A percentile compares a stretch with the other conserved stretches of the same genome.
These are phyloP conservation scores for Metopolophium dirhodum DNA, from an alignment of 1,140 invertebrate genomes.

Conservation along the genomic window DNA sequence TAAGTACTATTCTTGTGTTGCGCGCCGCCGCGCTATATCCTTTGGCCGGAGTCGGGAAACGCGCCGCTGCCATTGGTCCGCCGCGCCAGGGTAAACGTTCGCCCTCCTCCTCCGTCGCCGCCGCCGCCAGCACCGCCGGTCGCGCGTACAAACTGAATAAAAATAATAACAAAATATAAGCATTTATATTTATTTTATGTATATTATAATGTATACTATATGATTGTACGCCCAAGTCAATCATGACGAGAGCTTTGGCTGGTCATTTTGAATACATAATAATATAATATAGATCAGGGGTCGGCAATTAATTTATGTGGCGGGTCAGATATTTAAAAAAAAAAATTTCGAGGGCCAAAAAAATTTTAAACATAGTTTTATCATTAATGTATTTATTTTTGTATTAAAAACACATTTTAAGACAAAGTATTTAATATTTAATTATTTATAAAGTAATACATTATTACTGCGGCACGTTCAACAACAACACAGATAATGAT, in stretches of 20 bases:
- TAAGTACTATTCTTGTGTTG: slow-evolving; percentile 42
- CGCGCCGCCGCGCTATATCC: slow-evolving; percentile 14
- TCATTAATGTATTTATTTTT: no score
- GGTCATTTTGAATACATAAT: not conserved
- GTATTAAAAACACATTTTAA: no score
- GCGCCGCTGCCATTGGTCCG: slow-evolving; percentile 17
- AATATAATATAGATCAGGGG: no score
- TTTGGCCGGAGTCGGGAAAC: not conserved
- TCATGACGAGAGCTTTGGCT: not conserved
- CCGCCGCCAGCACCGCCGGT: not conserved
- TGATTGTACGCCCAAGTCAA: not conserved
- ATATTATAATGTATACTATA: not conserved
- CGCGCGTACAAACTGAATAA: not conserved
- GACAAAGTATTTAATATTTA: no score
- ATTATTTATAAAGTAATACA: no score
- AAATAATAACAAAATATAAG: not conserved
- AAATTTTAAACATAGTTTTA: no score
- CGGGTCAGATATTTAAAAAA: no score
- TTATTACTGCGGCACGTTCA: no score
- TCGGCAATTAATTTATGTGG: no score
- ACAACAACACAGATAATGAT: no score
- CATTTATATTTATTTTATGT: not conserved
- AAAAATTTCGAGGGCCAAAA: no score
- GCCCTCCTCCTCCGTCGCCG: not conserved
- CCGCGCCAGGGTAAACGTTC: slow-evolving; percentile 33